These are phyloP conservation scores for Zaprionus davidi DNA, from an alignment of 1,140 invertebrate genomes.

Conservation along the genomic window DNA sequence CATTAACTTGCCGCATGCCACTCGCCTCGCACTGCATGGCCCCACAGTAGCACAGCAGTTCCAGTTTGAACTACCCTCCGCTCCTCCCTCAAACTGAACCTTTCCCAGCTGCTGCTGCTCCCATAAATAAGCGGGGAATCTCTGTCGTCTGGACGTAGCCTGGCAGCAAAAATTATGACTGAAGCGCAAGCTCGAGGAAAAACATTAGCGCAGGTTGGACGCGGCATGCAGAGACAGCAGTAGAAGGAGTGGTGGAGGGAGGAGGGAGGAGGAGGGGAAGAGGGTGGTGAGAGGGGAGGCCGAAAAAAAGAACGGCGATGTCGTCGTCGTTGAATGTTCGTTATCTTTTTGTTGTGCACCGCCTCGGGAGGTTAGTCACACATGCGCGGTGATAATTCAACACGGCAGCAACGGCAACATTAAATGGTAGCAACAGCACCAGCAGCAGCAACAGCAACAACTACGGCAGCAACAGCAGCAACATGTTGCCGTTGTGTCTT, in stretches of 20 bases:
- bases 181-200: slow-evolving; percentile 53
- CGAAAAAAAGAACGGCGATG: neutral
- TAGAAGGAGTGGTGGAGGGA: neutral
- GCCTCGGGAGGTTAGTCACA: slow-evolving; percentile 76
- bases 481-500: slow-evolving; percentile 78
- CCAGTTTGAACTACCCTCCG: neutral
- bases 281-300: neutral
- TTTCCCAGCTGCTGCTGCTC: slow-evolving; percentile 32
- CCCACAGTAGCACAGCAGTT: slow-evolving; percentile 23
- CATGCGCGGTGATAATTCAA: slow-evolving; percentile 79
- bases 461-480: slow-evolving; percentile 36
- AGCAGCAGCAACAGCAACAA: slow-evolving; percentile 10
- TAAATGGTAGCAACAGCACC: slow-evolving; percentile 73
- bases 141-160: slow-evolving; percentile 26
- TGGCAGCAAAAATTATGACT: slow-evolving; percentile 76
- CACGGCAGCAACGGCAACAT: slow-evolving; percentile 67
- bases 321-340: slow-evolving; percentile 24
- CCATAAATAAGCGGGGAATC: slow-evolving; percentile 71
- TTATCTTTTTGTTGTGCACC: slow-evolving; percentile 77
- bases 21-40: slow-evolving; percentile 18
- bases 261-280: no score
- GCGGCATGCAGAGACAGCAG: neutral
- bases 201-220: slow-evolving; percentile 74
- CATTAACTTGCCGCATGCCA: slow-evolving; percentile 72
- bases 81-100: neutral